A percentile compares a stretch with the other conserved stretches of the same genome.
Conservation (phyloP, 2,113 vertebrate genomes). For the Meriones unguiculatus region DNA sequence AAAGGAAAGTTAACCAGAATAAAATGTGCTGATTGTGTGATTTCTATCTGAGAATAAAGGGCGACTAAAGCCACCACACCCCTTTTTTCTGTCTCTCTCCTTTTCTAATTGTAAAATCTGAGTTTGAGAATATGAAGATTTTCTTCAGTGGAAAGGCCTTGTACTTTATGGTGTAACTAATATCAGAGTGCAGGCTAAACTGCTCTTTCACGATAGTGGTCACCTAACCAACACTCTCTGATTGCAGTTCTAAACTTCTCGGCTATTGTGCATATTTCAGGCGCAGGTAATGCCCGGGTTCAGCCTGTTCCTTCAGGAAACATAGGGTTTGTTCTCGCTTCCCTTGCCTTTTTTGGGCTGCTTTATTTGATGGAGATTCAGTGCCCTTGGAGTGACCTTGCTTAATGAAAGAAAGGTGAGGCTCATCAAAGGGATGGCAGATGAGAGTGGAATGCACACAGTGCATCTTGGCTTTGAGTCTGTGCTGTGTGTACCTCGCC, state of each 20-base stretch:
- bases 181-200: neutral
- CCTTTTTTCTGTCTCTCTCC: neutral
- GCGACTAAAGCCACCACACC: neutral
- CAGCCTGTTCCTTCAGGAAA: conserved; percentile 76
- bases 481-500: conserved; percentile 19
- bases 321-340: conserved; percentile 73
- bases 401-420: conserved; percentile 85
- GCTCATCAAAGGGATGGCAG: conserved; percentile 81
- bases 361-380: conserved; percentile 81
- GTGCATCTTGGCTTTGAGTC: conserved; percentile 74
- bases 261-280: conserved; percentile 11
- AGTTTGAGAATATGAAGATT: conserved; percentile 20
- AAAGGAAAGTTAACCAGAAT: conserved; percentile 30
- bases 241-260: neutral
- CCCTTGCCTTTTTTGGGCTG: conserved; percentile 79
- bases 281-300: neutral
- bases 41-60: neutral
- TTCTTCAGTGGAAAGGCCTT: conserved; percentile 25
- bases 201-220: neutral
- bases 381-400: conserved; percentile 86
- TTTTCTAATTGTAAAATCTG: neutral
- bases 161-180: neutral
- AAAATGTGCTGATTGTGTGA: neutral
- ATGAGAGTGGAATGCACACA: conserved; percentile 86
- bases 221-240: neutral